Base-by-base conservation (phyloP, 2,113 vertebrate genomes). In the Megalops atlanticus region DNA sequence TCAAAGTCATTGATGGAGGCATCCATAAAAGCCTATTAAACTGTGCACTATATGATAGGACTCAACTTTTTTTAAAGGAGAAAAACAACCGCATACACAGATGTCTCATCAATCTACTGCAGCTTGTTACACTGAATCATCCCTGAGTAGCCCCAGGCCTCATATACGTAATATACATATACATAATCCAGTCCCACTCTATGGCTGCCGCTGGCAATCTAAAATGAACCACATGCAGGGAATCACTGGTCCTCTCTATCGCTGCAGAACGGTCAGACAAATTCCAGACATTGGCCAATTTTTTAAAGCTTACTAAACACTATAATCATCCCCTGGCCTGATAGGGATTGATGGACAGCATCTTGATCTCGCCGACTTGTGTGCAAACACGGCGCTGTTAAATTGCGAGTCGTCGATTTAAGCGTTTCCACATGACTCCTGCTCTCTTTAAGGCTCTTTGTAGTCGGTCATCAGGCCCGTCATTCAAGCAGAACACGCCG, bases 331-430 rank as follows among this genome's bases (percentile, higher is more conserved):
- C 16, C 35, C 71, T n/a, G 71, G 21, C 71, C 35, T 8, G 33
- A 73, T 73, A 39, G 71, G 71, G 35, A 39, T n/a, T 47, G 40
- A 43, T 40, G 43, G 73, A 75, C 73, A 40, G 15, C 71, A 36
- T 36, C 36, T 45, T 31, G 40, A 41, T 40, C 18, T 43, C 40
- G 15, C 36, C 15, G 40, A 11, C 39, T 74, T 11, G 39, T 24
- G 41, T 36, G 36, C 69, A 38, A 64, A 64, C 21, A 24, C 58
- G 8, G 2, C n/a, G 8, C 58, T 0, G 15, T 58, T 40, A 15
- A 64, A 58, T 39, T 10, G 33, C 15, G 36, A 47, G 38, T 40
- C 2, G 31, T 16, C 40, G 4, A 36, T 38, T 21, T 36, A 36
- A 38, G 35, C 21, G 36, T 45, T 69, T 79, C 27, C 64, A 45